Base-by-base conservation (phyloP, 1,140 invertebrate genomes). In the Aradophagus sp. region DNA sequence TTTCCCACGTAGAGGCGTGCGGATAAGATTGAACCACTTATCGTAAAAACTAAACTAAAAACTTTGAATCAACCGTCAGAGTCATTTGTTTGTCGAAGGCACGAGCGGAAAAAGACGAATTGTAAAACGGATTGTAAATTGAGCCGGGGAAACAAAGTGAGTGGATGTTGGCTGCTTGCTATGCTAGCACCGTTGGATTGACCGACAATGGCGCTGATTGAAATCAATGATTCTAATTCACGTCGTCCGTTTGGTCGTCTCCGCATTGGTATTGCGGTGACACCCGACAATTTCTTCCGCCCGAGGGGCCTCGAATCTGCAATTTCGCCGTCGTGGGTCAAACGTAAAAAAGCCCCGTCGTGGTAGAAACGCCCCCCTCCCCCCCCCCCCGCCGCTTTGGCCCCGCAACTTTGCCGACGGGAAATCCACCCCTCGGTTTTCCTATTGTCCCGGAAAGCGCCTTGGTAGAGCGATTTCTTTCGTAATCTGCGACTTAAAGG, bases 121-220 rank as follows among this genome's bases (percentile, higher is more conserved):
- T 45, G 26, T 23, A 7, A 55, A 48, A 47, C 17, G 48, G 38
- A 15, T 42, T 13, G 1, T 27, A 47, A 2, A 29, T 6, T 5
- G 27, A 29, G 10, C 10, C 27, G 20, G 20, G 26, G 31, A 38
- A 45, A 53, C 36, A 34, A 53, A 48, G 27, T 48, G 16, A 32
- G 39, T 12, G n/a, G 11, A 48, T 39, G 41, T 8, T 15, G 27
- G 34, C 61, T 67, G 23, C 65, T 73, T 68, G 63, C 59, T 68
- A 65, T 69, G 61, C 63, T 32, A 48, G 42, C 48, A 7, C 50
- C 47, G 72, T 75, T 50, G 56, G 66, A 75, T 61, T 74, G 77
- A 78, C 78, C 78, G 75, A 84, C 82, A 84, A 84, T 84, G 77
- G 78, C 68, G 79, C 82, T 84, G 81, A 84, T 84, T 83, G 82